A percentile compares a stretch with the other conserved stretches of the same genome.
Evolutionary conservation across 2,113 vertebrate genomes (phyloP).

Genomic region (Stegostoma tigrinum): DNA sequence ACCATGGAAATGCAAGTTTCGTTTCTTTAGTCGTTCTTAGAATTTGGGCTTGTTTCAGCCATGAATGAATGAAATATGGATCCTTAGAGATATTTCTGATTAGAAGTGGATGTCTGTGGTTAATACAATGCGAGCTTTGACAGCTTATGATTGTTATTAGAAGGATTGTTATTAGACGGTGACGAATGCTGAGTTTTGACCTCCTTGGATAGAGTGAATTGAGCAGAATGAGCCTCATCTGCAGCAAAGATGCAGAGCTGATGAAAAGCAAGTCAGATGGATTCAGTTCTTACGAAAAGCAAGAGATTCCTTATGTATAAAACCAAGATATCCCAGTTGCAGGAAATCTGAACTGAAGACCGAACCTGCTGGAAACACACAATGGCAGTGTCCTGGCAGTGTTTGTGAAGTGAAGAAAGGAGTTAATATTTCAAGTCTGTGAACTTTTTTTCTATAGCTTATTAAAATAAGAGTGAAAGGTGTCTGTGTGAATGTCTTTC

Average conservation of each 20-base stretch:
- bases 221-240: background rate
- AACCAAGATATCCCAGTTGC: background rate
- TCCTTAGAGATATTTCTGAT: background rate
- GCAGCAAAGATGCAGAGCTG: background rate
- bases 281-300: background rate
- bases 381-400: background rate
- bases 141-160: background rate
- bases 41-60: background rate
- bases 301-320: background rate
- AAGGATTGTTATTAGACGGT: background rate
- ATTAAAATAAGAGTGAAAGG: background rate
- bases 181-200: background rate
- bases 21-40: too few species aligned
- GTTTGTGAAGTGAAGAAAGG: background rate
- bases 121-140: background rate
- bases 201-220: background rate
- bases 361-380: background rate
- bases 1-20: too few species aligned
- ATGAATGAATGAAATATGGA: background rate
- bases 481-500: background rate
- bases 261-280: background rate
- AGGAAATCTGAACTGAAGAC: background rate
- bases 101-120: background rate
- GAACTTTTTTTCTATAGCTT: background rate
- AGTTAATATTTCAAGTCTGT: background rate